phyloP scores from a whole-genome alignment of 2,113 vertebrate genomes.

The Perca schrenkii region DNA sequence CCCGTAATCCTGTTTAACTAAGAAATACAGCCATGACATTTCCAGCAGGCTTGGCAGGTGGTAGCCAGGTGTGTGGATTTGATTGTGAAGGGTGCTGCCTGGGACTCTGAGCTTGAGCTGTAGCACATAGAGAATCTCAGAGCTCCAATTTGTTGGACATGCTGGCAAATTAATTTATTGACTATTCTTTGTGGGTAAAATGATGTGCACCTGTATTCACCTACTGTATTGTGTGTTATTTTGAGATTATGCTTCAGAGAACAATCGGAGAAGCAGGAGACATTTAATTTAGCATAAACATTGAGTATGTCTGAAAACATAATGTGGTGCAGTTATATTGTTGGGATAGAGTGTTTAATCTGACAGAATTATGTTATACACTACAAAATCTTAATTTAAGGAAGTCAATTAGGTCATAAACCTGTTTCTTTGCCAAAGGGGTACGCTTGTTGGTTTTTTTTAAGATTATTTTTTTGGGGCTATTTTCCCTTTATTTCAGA shows the following conservation, averaged over 20 bases:
- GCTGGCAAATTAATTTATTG: slow-evolving; percentile 9
- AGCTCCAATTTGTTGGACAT: slow-evolving; percentile 23
- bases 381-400: background rate
- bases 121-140: slow-evolving; percentile 9
- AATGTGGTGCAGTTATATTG: background rate
- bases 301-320: background rate
- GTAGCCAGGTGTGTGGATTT: slow-evolving; percentile 68
- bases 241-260: background rate
- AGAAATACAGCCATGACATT: slow-evolving; percentile 68
- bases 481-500: too few species aligned
- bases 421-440: background rate
- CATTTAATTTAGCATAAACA: slow-evolving; percentile 1
- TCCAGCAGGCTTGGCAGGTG: slow-evolving; percentile 66
- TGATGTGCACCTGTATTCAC: slow-evolving; percentile 8
- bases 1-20: slow-evolving; percentile 70
- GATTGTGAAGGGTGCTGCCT: slow-evolving; percentile 39
- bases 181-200: background rate
- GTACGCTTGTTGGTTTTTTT: too few species aligned
- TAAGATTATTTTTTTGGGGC: too few species aligned
- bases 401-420: background rate
- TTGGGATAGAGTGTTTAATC: background rate
- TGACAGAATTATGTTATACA: background rate
- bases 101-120: slow-evolving; percentile 10
- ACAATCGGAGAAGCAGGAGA: background rate
- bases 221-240: background rate